Evolutionary conservation across 2,797 vertebrate genomes (phyloP).

Genomic region (Gallinago stenura): DNA sequence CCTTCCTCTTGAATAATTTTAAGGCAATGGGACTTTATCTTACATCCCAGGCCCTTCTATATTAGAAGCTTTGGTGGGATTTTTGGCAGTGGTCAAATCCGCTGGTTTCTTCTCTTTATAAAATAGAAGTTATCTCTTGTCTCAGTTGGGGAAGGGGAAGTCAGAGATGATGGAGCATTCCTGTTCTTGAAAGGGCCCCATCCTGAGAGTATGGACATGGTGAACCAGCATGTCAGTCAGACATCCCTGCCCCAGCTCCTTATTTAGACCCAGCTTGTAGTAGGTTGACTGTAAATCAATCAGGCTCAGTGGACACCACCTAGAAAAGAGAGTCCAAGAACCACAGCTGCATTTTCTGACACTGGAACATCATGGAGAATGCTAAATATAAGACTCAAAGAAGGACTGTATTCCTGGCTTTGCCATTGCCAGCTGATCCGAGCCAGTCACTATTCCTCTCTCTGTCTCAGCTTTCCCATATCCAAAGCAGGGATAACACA

Average conservation of each 20-base stretch:
- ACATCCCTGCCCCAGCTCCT: conserved; percentile 30
- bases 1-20: conserved; percentile 70
- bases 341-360: not conserved
- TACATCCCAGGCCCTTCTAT: conserved; percentile 57
- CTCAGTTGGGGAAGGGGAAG: conserved; percentile 75
- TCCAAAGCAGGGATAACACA: not conserved
- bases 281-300: conserved; percentile 36
- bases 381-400: not conserved
- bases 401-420: not conserved
- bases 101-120: conserved; percentile 24
- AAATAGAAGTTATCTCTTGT: conserved; percentile 71
- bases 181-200: conserved; percentile 67
- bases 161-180: conserved; percentile 59
- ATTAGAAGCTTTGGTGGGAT: conserved; percentile 63
- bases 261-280: not conserved
- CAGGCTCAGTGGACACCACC: not conserved
- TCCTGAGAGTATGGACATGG: conserved; percentile 65
- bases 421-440: not conserved
- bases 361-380: not conserved
- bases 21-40: conserved; percentile 76
- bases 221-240: conserved; percentile 65
- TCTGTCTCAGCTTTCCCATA: not conserved
- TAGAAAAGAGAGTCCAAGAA: not conserved
- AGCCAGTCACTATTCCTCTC: not conserved
- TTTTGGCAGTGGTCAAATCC: conserved; percentile 69